phyloP scores from a whole-genome alignment of 2,113 vertebrate genomes.

The Nicator chloris region DNA sequence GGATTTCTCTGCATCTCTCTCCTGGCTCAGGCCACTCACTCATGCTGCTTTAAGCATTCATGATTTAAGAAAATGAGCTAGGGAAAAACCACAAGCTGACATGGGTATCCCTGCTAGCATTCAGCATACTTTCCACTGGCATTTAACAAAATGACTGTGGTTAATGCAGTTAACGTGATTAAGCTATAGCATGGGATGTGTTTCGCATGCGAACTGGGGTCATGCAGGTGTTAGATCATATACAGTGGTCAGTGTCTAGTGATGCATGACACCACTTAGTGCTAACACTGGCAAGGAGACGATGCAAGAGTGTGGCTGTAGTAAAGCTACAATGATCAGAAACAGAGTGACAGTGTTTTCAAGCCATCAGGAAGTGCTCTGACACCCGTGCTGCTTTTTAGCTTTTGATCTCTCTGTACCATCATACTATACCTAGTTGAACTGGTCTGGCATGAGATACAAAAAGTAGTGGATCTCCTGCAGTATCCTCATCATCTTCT shows the following conservation, averaged over 20 bases:
- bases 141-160: not conserved
- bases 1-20: not conserved
- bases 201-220: not conserved
- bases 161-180: not conserved
- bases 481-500: constrained; percentile 65
- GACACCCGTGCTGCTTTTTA: not conserved
- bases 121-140: not conserved
- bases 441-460: constrained; percentile 64
- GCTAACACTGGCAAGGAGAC: not conserved
- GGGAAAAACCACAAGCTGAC: not conserved
- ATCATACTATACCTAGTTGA: constrained; percentile 67
- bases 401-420: not conserved
- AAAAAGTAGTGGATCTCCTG: constrained; percentile 65
- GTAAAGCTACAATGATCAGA: not conserved
- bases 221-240: not conserved
- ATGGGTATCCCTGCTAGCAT: not conserved
- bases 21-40: not conserved
- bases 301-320: not conserved
- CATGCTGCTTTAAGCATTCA: not conserved
- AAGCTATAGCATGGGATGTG: not conserved
- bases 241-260: not conserved
- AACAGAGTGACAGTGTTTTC: not conserved
- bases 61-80: not conserved
- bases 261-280: not conserved
- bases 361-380: not conserved